Base-by-base conservation (phyloP, 2,797 vertebrate species). In the Vultur gryphus region DNA sequence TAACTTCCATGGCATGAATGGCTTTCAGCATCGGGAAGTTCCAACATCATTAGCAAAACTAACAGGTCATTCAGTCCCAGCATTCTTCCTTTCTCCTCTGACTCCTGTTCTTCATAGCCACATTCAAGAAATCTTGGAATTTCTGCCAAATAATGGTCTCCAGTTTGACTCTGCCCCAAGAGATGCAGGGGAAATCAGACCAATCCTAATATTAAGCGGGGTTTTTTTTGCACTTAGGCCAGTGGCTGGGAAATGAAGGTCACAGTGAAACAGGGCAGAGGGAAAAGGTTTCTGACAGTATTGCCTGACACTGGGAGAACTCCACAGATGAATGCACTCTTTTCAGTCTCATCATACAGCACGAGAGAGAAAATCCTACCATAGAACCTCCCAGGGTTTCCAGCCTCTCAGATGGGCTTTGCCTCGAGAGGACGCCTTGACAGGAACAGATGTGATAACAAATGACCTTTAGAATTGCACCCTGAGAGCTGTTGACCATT, bases 371-470 rank as follows among this genome's bases (percentile, higher is more conserved):
- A 95, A 94, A 94, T 85, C 71, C 85, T 69, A 82, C 72, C 71
- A 11, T 0, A 88, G 94, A 95, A 91, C 72, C 62, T 95, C 87
- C 59, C 57, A 91, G 66, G 61, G 69, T 65, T 94, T 94, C 80
- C 85, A 84, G 55, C 16, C 72, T 73, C 95, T 95, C 69, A 29
- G 44, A 79, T 31, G 55, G 54, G 58, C 83, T 95, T 95, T 91
- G 61, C 89, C 75, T 87, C 51, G 84, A 96, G 87, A 83, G 41
- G 72, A 93, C 0, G 59, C 75, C 93, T 93, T 95, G 91, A 90
- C 96, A 95, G 72, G 85, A 95, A 88, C 91, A 96, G 94, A 97
- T 88, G 91, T 95, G 96, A 90, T 91, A 96, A 96, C 96, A 97
- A 96, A 97, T 82, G 79, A 95, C 83, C 91, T 95, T 96, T 95